phyloP scores from a whole-genome alignment of 2,888 invertebrate species.

The Eristalis arbustorum region DNA sequence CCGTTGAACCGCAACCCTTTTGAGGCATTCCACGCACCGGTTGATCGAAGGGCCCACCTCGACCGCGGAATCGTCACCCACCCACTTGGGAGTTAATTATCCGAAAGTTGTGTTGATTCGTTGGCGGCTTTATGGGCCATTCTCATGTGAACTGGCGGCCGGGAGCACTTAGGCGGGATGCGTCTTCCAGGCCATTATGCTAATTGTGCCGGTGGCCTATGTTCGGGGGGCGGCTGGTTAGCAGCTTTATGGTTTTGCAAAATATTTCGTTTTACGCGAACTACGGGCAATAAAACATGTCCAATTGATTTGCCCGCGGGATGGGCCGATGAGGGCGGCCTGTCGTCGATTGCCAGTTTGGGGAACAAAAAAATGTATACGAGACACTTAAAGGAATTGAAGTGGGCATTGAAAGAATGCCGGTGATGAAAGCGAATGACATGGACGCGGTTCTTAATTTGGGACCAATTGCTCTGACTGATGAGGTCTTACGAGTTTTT shows the following conservation, averaged over 20 bases:
- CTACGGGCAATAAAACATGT: constrained; percentile 29
- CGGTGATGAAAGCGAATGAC: neutral
- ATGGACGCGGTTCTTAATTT: neutral
- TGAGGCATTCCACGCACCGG: neutral
- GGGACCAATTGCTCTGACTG: neutral
- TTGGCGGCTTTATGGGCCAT: constrained; percentile 1
- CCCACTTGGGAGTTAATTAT: constrained; percentile 34
- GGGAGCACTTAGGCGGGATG: neutral
- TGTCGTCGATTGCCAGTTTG: neutral
- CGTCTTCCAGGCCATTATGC: constrained; percentile 30
- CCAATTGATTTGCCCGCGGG: constrained; percentile 36
- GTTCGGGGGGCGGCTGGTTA: neutral
- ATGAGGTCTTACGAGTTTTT: neutral
- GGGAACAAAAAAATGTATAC: neutral
- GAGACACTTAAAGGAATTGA: constrained; percentile 38
- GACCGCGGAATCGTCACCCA: constrained; percentile 4
- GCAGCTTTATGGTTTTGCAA: constrained; percentile 28
- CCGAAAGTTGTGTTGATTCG: constrained; percentile 42
- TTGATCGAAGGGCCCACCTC: neutral
- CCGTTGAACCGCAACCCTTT: constrained; percentile 13
- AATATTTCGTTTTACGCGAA: constrained; percentile 12
- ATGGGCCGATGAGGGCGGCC: neutral
- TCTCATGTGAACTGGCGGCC: neutral
- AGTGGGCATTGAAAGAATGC: neutral
- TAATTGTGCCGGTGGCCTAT: constrained; percentile 32